These are phyloP conservation scores for Bucorvus abyssinicus DNA, from an alignment of 2,797 vertebrate genomes.

Conservation along the genomic window DNA sequence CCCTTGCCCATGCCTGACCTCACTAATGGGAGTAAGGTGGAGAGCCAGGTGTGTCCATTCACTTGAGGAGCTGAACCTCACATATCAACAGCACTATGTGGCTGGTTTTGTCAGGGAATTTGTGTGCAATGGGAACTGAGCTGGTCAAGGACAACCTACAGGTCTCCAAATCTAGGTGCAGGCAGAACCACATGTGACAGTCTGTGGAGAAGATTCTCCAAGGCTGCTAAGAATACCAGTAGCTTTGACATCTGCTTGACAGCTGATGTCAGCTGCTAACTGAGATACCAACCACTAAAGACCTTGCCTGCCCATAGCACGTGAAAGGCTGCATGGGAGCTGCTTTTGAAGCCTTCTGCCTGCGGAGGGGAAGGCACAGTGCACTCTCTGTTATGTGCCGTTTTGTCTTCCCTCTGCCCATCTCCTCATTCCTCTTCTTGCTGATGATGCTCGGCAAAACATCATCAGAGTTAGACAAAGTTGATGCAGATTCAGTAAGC, in stretches of 20 bases:
- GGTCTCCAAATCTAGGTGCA: not conserved
- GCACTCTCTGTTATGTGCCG: not conserved
- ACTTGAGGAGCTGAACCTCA: rapidly evolving
- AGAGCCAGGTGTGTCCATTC: not conserved
- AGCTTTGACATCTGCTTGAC: not conserved
- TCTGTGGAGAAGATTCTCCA: not conserved
- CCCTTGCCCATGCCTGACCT: not conserved
- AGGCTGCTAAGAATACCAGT: not conserved
- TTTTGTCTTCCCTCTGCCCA: not conserved
- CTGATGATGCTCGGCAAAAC: not conserved
- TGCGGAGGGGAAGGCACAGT: rapidly evolving
- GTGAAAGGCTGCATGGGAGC: not conserved
- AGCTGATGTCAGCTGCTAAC: not conserved
- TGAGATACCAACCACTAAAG: not conserved
- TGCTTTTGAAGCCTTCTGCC: not conserved
- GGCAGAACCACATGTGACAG: not conserved
- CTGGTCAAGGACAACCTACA: not conserved
- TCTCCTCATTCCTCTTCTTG: not conserved
- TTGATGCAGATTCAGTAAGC: not conserved
- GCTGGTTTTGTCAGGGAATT: not conserved
- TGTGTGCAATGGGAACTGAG: not conserved
- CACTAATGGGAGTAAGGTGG: not conserved
- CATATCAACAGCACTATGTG: rapidly evolving
- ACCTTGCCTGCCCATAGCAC: not conserved
- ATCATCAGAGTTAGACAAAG: not conserved